phyloP scores from a whole-genome alignment of 1,140 invertebrate species.

The Drosophila burlai region DNA sequence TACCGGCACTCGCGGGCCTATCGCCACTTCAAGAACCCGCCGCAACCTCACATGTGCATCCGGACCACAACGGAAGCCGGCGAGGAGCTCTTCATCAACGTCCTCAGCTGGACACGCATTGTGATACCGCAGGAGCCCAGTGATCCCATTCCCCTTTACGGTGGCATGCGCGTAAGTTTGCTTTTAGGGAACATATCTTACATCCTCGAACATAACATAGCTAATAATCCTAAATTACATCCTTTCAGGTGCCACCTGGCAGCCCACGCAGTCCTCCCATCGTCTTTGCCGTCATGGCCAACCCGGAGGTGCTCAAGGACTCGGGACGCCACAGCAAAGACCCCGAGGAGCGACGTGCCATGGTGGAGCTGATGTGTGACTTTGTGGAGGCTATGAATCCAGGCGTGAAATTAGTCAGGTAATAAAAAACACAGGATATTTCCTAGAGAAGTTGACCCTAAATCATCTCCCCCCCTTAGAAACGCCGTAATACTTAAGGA shows the following conservation, averaged over 20 bases:
- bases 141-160: conserved; percentile 89
- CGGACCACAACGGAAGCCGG: conserved; percentile 88
- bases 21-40: conserved; percentile 89
- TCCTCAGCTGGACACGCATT: conserved; percentile 90
- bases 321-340: conserved; percentile 89
- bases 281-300: conserved; percentile 90
- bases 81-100: conserved; percentile 88
- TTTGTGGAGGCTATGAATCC: conserved; percentile 90
- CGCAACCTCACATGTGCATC: conserved; percentile 91
- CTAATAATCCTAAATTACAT: not conserved
- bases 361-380: conserved; percentile 89
- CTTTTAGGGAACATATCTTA: not conserved
- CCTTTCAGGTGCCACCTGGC: conserved; percentile 86
- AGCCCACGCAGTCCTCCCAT: conserved; percentile 87
- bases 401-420: conserved; percentile 87
- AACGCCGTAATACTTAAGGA: conserved; percentile 89
- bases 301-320: conserved; percentile 89
- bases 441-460: too few species aligned
- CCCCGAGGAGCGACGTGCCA: conserved; percentile 87
- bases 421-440: not conserved
- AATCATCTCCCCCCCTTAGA: conserved; percentile 49
- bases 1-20: conserved; percentile 86
- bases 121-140: conserved; percentile 88
- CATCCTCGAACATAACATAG: not conserved
- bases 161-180: conserved; percentile 88